Percentiles rank a stretch among this genome's conserved stretches.
These are phyloP conservation scores for Lithophane semibrunnea DNA, from an alignment of 2,888 invertebrate genomes.

Conservation along the genomic window DNA sequence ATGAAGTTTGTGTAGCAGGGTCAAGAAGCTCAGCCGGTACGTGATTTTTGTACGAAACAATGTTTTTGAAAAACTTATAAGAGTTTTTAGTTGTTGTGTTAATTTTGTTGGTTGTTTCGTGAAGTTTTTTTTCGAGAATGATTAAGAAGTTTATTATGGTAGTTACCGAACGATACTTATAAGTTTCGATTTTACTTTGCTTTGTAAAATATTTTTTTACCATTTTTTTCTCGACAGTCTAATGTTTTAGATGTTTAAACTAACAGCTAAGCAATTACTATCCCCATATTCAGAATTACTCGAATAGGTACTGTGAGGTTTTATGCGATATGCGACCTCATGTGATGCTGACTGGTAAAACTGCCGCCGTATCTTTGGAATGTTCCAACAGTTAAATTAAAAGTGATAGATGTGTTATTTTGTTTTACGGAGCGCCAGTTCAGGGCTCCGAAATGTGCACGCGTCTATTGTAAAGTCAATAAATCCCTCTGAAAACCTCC, in stretches of 20 bases:
- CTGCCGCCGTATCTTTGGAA: too few species aligned
- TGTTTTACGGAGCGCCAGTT: too few species aligned
- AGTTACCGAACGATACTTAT: not conserved
- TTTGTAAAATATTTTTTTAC: not conserved
- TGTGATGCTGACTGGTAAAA: too few species aligned
- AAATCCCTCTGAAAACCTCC: too few species aligned
- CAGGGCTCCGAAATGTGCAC: too few species aligned
- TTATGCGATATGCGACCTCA: too few species aligned
- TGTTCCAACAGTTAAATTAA: too few species aligned
- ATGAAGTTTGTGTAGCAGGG: slow-evolving; percentile 49
- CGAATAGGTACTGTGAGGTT: too few species aligned
- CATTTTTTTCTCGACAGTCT: not conserved
- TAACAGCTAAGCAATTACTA: not conserved
- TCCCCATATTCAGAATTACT: not conserved
- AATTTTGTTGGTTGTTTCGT: slow-evolving; percentile 34
- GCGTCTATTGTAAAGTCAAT: too few species aligned
- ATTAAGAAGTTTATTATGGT: not conserved
- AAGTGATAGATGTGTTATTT: too few species aligned
- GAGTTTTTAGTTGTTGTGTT: slow-evolving; percentile 43
- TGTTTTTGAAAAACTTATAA: slow-evolving; percentile 43
- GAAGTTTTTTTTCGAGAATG: not conserved
- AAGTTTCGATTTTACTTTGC: not conserved
- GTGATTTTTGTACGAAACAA: slow-evolving; percentile 65
- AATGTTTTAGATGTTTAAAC: not conserved
- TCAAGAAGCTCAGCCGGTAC: slow-evolving; percentile 61